phyloP scores from a whole-genome alignment of 1,140 invertebrate species.

The Drusus annulatus region DNA sequence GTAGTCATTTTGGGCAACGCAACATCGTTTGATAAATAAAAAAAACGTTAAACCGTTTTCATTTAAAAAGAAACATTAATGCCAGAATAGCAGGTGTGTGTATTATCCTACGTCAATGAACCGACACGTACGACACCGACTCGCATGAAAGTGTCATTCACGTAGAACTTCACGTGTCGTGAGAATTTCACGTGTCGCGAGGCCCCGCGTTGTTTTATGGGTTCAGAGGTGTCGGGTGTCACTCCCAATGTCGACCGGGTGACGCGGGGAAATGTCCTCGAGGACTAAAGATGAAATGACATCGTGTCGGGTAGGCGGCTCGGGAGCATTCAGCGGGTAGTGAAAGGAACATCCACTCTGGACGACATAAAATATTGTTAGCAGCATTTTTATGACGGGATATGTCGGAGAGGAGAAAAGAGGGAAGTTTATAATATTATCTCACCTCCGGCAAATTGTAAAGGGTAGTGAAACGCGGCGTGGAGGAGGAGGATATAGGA shows the following conservation, averaged over 20 bases:
- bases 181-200: constrained; percentile 6
- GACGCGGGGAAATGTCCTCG: constrained; percentile 4
- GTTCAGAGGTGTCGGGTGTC: constrained; percentile 3
- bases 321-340: too few relatives aligned
- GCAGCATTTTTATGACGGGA: neutral
- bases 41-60: too few relatives aligned
- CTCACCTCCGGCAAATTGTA: neutral
- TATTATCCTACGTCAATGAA: too few relatives aligned
- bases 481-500: neutral
- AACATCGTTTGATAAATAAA: too few relatives aligned
- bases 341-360: neutral
- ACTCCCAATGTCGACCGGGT: neutral
- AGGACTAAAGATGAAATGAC: neutral
- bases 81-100: too few relatives aligned
- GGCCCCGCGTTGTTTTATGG: constrained; percentile 31
- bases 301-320: neutral
- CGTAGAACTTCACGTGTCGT: constrained; percentile 10
- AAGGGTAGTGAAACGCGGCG: neutral
- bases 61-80: too few relatives aligned
- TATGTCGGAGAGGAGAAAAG: neutral
- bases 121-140: constrained; percentile 4
- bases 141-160: constrained; percentile 8
- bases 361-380: neutral
- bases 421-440: neutral
- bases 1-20: too few relatives aligned